These are phyloP conservation scores for Acrossocheilus wenchowensis DNA, from an alignment of 2,797 vertebrate species.

Conservation along the genomic window DNA sequence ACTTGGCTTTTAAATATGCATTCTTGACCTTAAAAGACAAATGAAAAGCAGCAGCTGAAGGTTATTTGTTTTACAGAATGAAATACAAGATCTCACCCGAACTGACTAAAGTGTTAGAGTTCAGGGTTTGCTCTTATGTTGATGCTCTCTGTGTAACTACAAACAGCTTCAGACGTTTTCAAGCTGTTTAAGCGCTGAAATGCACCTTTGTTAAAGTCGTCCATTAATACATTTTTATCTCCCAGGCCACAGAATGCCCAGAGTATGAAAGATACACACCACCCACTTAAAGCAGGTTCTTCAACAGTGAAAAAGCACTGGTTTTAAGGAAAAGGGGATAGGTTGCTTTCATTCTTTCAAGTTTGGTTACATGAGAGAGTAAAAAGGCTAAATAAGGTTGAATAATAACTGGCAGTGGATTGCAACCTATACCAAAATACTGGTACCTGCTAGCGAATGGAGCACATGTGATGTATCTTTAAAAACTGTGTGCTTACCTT, in stretches of 20 bases:
- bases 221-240: slow-evolving; percentile 25
- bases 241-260: neutral
- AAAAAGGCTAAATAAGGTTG: slow-evolving; percentile 7
- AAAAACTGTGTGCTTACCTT: neutral
- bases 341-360: slow-evolving; percentile 17
- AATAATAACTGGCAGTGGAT: slow-evolving; percentile 2
- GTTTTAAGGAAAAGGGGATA: neutral
- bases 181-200: neutral
- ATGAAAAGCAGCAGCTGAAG: slow-evolving; percentile 33
- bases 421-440: neutral
- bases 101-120: slow-evolving; percentile 27
- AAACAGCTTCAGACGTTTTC: slow-evolving; percentile 12
- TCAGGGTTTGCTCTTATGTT: slow-evolving; percentile 40
- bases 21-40: slow-evolving; percentile 48
- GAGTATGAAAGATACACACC: slow-evolving; percentile 5
- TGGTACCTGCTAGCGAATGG: neutral
- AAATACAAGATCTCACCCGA: neutral
- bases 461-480: neutral
- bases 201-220: slow-evolving; percentile 3
- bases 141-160: slow-evolving; percentile 4
- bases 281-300: slow-evolving; percentile 7
- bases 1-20: slow-evolving; percentile 45
- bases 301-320: slow-evolving; percentile 7
- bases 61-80: slow-evolving; percentile 35
- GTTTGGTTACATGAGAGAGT: slow-evolving; percentile 5